Evolutionary conservation across 2,113 vertebrate species (phyloP), one percentile per base, ranked within the genome.

Genomic region (Zosterops hypoxanthus): DNA sequence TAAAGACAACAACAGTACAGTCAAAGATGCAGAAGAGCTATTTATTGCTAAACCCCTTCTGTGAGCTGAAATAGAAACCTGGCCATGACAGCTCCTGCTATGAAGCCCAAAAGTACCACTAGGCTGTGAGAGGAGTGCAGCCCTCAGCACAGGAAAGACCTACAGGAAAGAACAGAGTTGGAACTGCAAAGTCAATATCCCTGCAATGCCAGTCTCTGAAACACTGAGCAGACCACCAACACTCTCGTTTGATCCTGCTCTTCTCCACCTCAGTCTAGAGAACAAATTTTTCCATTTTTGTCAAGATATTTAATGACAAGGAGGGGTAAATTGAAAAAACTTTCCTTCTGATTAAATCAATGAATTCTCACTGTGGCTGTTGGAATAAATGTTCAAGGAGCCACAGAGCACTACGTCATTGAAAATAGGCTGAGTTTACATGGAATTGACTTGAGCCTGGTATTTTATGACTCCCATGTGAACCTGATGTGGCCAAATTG

Each of bases 321-420:
- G 21, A 89, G 18, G 57, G 68, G 29, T 39, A 92, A 92, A 94
- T 33, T 77, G 78, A 87, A 86, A 89, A 93, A 70, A 41, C 6
- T 21, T 72, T 63, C 63, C 26, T 81, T 49, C 73, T 44, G 75
- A 92, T 82, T 91, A 87, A 93, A 92, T 88, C 83, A 72, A 93
- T 88, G 91, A 95, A 94, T 83, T 95, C 82, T 96, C 91, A 85
- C 86, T 86, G 86, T 89, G 83, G 63, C 76, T 95, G 59, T 95
- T 94, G 85, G 29, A 81, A 95, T 91, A 94, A 95, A 91, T 60
- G 92, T 59, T 97, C 78, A 77, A 92, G 77, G 65, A 95, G 39
- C 65, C 77, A 79, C 46, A 55, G 76, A 86, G 50, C 65, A 76
- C 80, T 72, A 81, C 36, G 84, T 94, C 90, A 93, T n/a, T 70